A percentile compares a stretch with the other conserved stretches of the same genome.
Conservation (phyloP, 1,140 invertebrate genomes). For the Bathynomus jamesi region DNA sequence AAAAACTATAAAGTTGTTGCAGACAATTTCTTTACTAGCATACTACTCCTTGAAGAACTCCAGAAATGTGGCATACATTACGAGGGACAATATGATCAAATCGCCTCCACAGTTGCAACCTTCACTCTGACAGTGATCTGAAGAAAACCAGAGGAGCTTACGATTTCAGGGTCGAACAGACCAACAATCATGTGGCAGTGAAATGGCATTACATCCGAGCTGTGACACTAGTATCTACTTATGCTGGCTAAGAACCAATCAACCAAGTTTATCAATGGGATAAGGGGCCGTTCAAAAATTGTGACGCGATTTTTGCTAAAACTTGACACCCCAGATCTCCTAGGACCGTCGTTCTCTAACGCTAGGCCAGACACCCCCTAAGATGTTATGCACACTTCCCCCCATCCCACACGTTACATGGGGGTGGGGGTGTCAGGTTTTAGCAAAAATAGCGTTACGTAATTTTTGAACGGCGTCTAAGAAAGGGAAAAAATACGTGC, state of each 20-base stretch:
- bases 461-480: too few relatives aligned
- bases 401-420: too few relatives aligned
- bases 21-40: not conserved
- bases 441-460: too few relatives aligned
- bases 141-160: slow-evolving; percentile 22
- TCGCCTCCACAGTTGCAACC: slow-evolving; percentile 8
- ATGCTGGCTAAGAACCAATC: slow-evolving; percentile 21
- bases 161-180: slow-evolving; percentile 22
- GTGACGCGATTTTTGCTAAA: too few relatives aligned
- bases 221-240: slow-evolving; percentile 28
- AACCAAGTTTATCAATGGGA: too few relatives aligned
- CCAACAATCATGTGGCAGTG: slow-evolving; percentile 14
- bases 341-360: too few relatives aligned
- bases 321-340: too few relatives aligned
- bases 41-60: slow-evolving; percentile 5
- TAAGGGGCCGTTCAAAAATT: too few relatives aligned
- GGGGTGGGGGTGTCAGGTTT: too few relatives aligned
- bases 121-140: slow-evolving; percentile 30
- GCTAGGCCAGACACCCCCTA: too few relatives aligned
- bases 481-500: too few relatives aligned
- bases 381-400: too few relatives aligned
- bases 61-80: slow-evolving; percentile 7
- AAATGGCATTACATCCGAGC: slow-evolving; percentile 26
- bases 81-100: slow-evolving; percentile 8
- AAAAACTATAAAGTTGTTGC: not conserved